A percentile compares a stretch with the other conserved stretches of the same genome.
Evolutionary conservation across 2,113 vertebrate species (phyloP).

Genomic region (Galbula dea): DNA sequence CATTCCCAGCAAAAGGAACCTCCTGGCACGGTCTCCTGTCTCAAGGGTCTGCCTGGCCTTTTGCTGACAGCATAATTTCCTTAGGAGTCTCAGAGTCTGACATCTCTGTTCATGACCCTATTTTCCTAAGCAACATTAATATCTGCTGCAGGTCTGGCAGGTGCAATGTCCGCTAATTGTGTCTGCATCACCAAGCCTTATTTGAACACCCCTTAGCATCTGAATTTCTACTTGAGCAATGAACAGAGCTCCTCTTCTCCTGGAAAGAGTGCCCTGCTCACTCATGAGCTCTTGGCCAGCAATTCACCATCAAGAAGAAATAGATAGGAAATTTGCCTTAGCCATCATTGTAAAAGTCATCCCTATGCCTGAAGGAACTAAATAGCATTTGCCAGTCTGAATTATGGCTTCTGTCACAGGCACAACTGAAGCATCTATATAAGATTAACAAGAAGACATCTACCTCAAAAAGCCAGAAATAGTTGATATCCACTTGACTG

Average conservation of each 20-base stretch:
- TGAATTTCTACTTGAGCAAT: neutral
- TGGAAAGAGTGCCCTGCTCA: neutral
- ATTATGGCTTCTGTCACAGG: neutral
- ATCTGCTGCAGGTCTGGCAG: constrained; percentile 50
- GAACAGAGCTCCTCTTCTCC: neutral
- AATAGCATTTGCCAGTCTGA: neutral
- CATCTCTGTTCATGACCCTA: constrained; percentile 6
- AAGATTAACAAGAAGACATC: neutral
- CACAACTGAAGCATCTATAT: neutral
- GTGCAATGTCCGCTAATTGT: neutral
- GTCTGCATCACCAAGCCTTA: neutral
- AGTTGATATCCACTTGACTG: neutral
- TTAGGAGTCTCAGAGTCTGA: constrained; percentile 11
- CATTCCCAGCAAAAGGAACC: constrained; percentile 35
- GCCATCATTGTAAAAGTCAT: neutral
- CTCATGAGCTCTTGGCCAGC: neutral
- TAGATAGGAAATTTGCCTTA: neutral
- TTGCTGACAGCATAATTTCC: constrained; percentile 47
- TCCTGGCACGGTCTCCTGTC: neutral
- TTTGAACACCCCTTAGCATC: neutral
- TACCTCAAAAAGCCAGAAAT: neutral
- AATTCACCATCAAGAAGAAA: neutral
- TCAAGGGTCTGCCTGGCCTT: constrained; percentile 42
- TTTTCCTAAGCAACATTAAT: neutral
- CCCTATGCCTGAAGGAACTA: neutral